Evolutionary conservation across 2,888 invertebrate genomes (phyloP), one percentile per base, ranked within the genome.

Genomic region (Falcaria lacertinaria): DNA sequence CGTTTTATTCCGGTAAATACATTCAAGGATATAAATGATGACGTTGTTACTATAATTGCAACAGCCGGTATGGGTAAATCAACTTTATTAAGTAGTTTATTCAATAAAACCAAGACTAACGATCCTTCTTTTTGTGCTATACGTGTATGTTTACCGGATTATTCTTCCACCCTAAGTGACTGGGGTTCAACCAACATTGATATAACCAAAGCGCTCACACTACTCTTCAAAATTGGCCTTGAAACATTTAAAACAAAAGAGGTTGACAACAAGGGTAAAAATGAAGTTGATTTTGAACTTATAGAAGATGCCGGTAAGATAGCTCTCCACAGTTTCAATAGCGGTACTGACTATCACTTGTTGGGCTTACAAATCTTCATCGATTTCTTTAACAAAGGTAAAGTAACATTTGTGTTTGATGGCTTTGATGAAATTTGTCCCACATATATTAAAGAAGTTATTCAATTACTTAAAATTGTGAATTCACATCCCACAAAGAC

Each of bases 361-460:
- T 37, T 37, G 3, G 37, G 22, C 19, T 37, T 37, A 11, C 16
- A 37, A 37, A 19, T 37, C 22, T 37, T 22, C 22, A 37, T 22
- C 7, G 37, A 37, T 1, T 25, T 44, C 41, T 33, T 42, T 16
- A 48, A 45, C 15, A 17, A 41, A 16, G 32, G 39, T 15, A 48
- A 42, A 28, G n/a, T 48, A 2, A 39, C 43, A 14, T 34, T 48
- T 19, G 41, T 41, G 2, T 48, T 48, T n/a, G 48, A 48, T 33
- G 48, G 32, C 33, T 37, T 37, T 37, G 37, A 37, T 37, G 37
- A 37, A 22, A 37, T 37, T 22, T 37, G 22, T 37, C 37, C 37
- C 4, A 25, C 14, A 13, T 37, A 37, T 15, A 4, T 15, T 4
- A 14, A 14, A 3, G 37, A 37, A 37, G 37, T 37, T 15, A 37